Conservation (phyloP, 2,888 invertebrate genomes). For the Sarcophaga rosellei region DNA sequence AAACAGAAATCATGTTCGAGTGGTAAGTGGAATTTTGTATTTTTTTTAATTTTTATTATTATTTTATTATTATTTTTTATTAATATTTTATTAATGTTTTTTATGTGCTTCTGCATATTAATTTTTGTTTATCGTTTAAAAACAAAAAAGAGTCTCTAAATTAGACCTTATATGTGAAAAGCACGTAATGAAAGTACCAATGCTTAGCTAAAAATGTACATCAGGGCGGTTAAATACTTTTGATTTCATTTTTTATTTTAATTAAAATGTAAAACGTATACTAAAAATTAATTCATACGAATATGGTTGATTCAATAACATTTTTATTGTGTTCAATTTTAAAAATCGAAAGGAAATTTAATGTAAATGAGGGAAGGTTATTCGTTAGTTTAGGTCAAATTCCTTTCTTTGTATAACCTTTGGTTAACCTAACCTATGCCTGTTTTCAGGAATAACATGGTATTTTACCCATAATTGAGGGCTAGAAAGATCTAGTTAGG, state of each 20-base stretch:
- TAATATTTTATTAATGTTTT: conserved; percentile 30
- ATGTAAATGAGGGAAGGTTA: background rate
- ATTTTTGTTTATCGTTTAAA: background rate
- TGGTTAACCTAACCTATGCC: too few relatives aligned
- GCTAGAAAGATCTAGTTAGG: too few relatives aligned
- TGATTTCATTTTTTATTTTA: background rate
- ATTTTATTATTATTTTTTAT: background rate
- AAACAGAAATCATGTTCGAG: too few relatives aligned
- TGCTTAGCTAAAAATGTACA: background rate
- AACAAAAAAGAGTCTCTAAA: conserved; percentile 29
- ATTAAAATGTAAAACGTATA: background rate
- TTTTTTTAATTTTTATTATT: conserved; percentile 4
- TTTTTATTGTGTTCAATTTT: background rate
- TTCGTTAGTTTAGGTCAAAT: too few relatives aligned
- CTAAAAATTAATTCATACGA: background rate
- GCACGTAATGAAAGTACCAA: conserved; percentile 53
- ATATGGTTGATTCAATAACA: background rate
- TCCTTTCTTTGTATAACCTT: too few relatives aligned
- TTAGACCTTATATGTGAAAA: conserved; percentile 39
- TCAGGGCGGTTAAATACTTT: background rate
- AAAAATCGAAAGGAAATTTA: background rate
- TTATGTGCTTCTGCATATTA: conserved; percentile 29
- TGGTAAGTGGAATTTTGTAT: background rate
- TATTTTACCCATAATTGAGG: too few relatives aligned
- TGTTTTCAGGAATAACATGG: too few relatives aligned